These are phyloP conservation scores for Zeuzera pyrina DNA, from an alignment of 2,888 invertebrate genomes.

Conservation along the genomic window DNA sequence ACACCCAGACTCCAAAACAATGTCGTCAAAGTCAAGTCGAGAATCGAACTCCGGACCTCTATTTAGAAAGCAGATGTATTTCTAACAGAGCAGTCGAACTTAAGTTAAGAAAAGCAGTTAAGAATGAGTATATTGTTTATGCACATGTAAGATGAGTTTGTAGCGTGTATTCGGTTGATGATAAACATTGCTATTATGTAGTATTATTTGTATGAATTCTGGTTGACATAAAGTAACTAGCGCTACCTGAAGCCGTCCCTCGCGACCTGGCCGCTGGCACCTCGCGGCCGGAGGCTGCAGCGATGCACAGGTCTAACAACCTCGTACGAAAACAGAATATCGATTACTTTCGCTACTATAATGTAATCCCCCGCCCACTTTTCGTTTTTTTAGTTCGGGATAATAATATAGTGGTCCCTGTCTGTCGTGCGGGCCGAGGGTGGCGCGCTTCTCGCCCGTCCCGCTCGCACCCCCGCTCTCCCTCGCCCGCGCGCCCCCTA, in stretches of 20 bases:
- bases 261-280: conserved; percentile 55
- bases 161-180: too few species aligned
- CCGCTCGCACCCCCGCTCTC: conserved; percentile 25
- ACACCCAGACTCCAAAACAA: too few species aligned
- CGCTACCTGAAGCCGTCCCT: conserved; percentile 28
- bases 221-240: too few species aligned
- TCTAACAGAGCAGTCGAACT: too few species aligned
- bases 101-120: too few species aligned
- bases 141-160: too few species aligned
- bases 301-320: conserved; percentile 65
- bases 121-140: too few species aligned
- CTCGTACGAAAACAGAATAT: conserved; percentile 73
- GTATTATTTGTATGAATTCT: too few species aligned
- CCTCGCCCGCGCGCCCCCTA: conserved; percentile 45
- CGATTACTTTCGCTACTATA: conserved; percentile 75
- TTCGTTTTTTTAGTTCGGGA: conserved; percentile 66
- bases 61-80: too few species aligned
- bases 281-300: conserved; percentile 64
- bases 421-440: conserved; percentile 36
- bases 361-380: conserved; percentile 75
- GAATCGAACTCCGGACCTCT: too few species aligned
- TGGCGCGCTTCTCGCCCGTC: conserved; percentile 36
- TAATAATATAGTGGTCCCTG: conserved; percentile 64
- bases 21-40: too few species aligned
- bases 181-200: too few species aligned